Conservation (phyloP, 2,888 invertebrate species). For the Amiota mariae region DNA sequence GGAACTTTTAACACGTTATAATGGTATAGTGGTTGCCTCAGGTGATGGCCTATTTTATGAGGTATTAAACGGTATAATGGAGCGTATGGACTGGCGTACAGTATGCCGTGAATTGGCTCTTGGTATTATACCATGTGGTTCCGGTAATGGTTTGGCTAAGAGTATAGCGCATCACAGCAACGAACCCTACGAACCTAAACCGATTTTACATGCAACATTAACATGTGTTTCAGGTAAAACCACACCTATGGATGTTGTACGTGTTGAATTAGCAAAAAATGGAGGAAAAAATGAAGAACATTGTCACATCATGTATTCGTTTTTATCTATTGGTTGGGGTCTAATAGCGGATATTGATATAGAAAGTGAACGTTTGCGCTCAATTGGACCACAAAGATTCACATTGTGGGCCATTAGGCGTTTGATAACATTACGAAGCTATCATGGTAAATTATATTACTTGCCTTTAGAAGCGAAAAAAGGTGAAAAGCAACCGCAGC, state of each 20-base stretch:
- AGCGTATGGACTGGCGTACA: constrained; percentile 89
- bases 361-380: constrained; percentile 93
- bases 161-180: constrained; percentile 85
- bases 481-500: constrained; percentile 5
- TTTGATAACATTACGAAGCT: constrained; percentile 87
- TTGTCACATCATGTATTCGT: constrained; percentile 84
- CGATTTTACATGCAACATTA: constrained; percentile 85
- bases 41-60: constrained; percentile 89
- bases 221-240: constrained; percentile 83
- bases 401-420: constrained; percentile 91
- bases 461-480: constrained; percentile 74
- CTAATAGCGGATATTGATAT: constrained; percentile 97
- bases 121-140: constrained; percentile 95
- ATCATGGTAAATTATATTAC: constrained; percentile 90
- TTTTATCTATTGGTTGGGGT: constrained; percentile 97
- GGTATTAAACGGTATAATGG: constrained; percentile 92
- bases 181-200: constrained; percentile 87
- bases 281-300: constrained; percentile 49
- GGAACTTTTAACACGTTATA: constrained; percentile 77
- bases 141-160: constrained; percentile 95
- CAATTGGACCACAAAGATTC: constrained; percentile 92
- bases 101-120: constrained; percentile 85
- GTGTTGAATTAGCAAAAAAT: constrained; percentile 81
- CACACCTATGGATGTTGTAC: constrained; percentile 89
- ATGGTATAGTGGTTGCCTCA: constrained; percentile 82